Percentiles rank a stretch among this genome's conserved stretches.
phyloP scores from a whole-genome alignment of 2,113 vertebrate genomes.

The Semicossyphus pulcher region DNA sequence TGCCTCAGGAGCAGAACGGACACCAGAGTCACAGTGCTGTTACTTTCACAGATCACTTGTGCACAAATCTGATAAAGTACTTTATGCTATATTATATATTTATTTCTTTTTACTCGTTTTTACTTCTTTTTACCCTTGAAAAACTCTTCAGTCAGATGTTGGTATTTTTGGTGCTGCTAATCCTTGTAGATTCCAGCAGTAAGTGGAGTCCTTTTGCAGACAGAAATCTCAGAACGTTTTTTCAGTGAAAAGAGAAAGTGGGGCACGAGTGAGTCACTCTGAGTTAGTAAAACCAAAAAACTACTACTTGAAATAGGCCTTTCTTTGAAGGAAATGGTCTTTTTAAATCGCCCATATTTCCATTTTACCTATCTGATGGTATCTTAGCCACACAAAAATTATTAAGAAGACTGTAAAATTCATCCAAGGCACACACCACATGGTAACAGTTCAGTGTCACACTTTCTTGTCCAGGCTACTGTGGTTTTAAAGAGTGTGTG shows the following conservation, averaged over 20 bases:
- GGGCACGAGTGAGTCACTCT: not conserved
- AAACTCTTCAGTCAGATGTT: not conserved
- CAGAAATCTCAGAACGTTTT: not conserved
- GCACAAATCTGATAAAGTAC: not conserved
- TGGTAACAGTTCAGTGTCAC: too few species aligned
- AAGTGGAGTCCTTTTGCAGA: not conserved
- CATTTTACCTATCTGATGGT: too few species aligned
- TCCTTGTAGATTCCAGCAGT: not conserved
- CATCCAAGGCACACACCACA: too few species aligned
- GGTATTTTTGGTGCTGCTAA: not conserved
- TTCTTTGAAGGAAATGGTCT: not conserved
- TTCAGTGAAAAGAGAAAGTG: not conserved
- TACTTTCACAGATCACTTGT: not conserved
- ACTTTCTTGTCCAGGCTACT: too few species aligned
- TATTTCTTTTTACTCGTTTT: too few species aligned
- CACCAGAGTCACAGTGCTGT: not conserved
- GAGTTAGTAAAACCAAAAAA: not conserved
- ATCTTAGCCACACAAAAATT: too few species aligned
- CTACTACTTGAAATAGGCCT: not conserved
- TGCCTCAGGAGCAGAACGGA: not conserved
- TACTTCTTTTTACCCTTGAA: too few species aligned
- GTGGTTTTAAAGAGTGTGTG: too few species aligned
- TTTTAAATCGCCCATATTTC: too few species aligned
- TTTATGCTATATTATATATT: too few species aligned
- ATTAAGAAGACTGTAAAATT: too few species aligned